phyloP scores from a whole-genome alignment of 2,888 invertebrate genomes.

The Amphipyra berbera region DNA sequence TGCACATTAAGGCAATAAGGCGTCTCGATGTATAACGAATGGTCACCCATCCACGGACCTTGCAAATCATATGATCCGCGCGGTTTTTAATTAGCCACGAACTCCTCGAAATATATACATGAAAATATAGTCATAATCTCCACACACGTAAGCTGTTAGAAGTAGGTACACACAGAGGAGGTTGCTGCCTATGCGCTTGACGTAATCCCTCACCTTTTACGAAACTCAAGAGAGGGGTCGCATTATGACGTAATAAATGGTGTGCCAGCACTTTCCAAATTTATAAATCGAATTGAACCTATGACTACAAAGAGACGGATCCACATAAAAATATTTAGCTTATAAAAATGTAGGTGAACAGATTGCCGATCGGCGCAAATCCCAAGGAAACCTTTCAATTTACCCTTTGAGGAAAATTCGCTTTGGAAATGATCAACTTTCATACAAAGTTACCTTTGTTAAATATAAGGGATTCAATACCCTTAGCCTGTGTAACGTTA shows the following conservation, averaged over 20 bases:
- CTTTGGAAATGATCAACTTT: slow-evolving; percentile 56
- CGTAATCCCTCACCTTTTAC: neutral
- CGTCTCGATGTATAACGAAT: too few relatives aligned
- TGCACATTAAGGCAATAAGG: too few relatives aligned
- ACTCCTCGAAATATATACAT: too few relatives aligned
- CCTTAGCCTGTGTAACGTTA: slow-evolving; percentile 39
- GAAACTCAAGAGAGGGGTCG: slow-evolving; percentile 1
- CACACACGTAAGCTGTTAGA: neutral
- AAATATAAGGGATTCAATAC: slow-evolving; percentile 48
- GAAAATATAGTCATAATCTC: neutral
- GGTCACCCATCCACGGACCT: too few relatives aligned
- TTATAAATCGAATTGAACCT: slow-evolving; percentile 27
- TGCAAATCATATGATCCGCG: too few relatives aligned
- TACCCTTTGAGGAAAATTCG: slow-evolving; percentile 54
- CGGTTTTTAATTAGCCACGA: too few relatives aligned
- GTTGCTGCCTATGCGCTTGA: neutral
- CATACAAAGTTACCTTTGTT: slow-evolving; percentile 52
- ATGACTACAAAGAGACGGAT: slow-evolving; percentile 29
- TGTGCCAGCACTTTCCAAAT: slow-evolving; percentile 36
- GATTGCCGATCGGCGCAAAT: slow-evolving; percentile 46
- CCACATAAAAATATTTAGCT: slow-evolving; percentile 45
- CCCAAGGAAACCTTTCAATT: slow-evolving; percentile 54
- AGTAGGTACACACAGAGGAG: neutral
- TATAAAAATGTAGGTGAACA: slow-evolving; percentile 41
- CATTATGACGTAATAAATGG: slow-evolving; percentile 4